phyloP scores from a whole-genome alignment of 2,888 invertebrate genomes.

The Myopa testacea region DNA sequence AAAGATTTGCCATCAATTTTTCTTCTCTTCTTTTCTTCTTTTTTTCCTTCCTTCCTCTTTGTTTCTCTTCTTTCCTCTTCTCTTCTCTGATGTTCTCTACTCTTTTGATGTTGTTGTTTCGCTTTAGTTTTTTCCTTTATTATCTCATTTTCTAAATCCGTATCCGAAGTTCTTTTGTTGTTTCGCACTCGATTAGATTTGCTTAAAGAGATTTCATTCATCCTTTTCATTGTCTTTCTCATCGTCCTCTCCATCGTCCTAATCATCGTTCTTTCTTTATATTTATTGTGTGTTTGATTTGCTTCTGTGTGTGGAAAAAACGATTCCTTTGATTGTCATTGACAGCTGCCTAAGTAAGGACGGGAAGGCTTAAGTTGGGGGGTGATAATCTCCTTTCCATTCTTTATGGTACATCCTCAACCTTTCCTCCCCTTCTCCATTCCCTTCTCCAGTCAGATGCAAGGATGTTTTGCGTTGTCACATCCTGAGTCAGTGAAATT shows the following conservation, averaged over 20 bases:
- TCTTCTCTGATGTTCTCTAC: background rate
- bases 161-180: constrained; percentile 45
- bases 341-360: constrained; percentile 50
- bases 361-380: constrained; percentile 2
- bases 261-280: constrained; percentile 20
- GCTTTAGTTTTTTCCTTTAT: constrained; percentile 25
- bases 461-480: constrained; percentile 20
- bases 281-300: constrained; percentile 21
- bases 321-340: constrained; percentile 48
- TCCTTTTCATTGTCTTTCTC: constrained; percentile 37
- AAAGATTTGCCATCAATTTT: constrained; percentile 47
- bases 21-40: background rate
- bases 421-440: background rate
- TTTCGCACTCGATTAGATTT: constrained; percentile 53
- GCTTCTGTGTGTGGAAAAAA: constrained; percentile 5
- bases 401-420: background rate
- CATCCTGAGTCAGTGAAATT: constrained; percentile 48
- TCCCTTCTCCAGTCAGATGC: constrained; percentile 16
- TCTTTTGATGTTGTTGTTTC: background rate
- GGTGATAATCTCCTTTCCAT: background rate
- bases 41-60: constrained; percentile 3
- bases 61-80: constrained; percentile 18
- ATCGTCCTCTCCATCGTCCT: constrained; percentile 33
- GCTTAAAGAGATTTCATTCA: constrained; percentile 51
- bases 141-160: constrained; percentile 27